Evolutionary conservation across 2,113 vertebrate species (phyloP).

Genomic region (Boulengeromyrus knoepffleri): DNA sequence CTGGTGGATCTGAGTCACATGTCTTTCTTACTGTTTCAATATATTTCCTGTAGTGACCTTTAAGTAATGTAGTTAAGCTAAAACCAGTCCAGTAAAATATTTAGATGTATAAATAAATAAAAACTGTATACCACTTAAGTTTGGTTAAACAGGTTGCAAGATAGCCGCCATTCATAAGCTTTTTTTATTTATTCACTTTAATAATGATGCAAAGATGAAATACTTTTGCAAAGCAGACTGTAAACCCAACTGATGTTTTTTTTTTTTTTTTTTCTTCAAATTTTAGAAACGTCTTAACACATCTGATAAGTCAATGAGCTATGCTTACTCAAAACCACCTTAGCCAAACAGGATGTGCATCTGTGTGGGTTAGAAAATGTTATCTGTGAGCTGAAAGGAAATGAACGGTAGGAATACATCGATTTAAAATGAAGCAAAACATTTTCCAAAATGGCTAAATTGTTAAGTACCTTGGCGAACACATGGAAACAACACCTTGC

Average conservation of each 20-base stretch:
- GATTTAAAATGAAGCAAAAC: not conserved
- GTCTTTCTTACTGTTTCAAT: not conserved
- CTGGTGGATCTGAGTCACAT: not conserved
- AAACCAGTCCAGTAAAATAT: not conserved
- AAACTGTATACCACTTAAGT: not conserved
- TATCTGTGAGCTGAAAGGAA: conserved; percentile 6
- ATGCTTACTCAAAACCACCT: not conserved
- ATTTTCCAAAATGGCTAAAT: not conserved
- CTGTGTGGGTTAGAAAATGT: conserved; percentile 21
- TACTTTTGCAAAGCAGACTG: not conserved
- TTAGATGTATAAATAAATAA: not conserved
- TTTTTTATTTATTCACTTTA: not conserved
- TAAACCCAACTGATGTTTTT: not conserved
- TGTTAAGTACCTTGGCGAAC: not conserved
- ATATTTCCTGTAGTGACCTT: not conserved
- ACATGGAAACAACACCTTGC: not conserved
- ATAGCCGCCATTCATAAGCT: not conserved
- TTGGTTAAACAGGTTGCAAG: not conserved
- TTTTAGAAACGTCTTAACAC: not conserved
- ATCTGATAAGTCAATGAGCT: conserved; percentile 6
- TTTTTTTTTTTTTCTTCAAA: not conserved
- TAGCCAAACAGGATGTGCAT: conserved; percentile 31
- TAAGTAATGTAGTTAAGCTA: not conserved
- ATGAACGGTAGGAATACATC: not conserved
- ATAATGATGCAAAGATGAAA: not conserved